Conservation (phyloP, 2,797 vertebrate species). For the Galago senegalensis region DNA sequence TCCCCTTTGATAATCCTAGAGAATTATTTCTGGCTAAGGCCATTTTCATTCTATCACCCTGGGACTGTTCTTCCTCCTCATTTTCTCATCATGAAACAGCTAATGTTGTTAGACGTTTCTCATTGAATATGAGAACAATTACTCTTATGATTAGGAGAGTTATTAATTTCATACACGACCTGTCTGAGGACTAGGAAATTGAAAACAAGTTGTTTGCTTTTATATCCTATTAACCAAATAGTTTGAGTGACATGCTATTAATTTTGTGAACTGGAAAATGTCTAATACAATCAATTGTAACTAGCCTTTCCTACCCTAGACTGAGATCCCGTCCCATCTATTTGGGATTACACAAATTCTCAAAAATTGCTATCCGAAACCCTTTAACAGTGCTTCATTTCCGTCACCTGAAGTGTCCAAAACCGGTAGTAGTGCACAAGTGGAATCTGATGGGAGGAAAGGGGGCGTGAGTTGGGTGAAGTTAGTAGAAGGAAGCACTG, state of each 20-base stretch:
- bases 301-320: constrained; percentile 21
- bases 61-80: constrained; percentile 44
- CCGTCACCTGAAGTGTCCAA: background rate
- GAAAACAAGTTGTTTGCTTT: constrained; percentile 78
- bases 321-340: background rate
- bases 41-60: constrained; percentile 62
- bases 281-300: constrained; percentile 70
- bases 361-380: constrained; percentile 33
- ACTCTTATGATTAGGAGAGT: constrained; percentile 62
- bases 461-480: background rate
- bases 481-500: background rate
- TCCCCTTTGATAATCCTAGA: constrained; percentile 45
- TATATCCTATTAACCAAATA: constrained; percentile 64
- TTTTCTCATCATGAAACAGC: constrained; percentile 61
- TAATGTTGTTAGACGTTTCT: constrained; percentile 64
- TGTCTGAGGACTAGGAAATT: constrained; percentile 63
- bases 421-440: background rate
- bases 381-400: constrained; percentile 14
- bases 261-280: constrained; percentile 79
- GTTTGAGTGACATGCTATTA: constrained; percentile 76
- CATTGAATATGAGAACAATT: constrained; percentile 60
- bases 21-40: constrained; percentile 30
- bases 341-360: constrained; percentile 60
- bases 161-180: constrained; percentile 63
- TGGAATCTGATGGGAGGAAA: background rate